Evolutionary conservation across 2,797 vertebrate genomes (phyloP).

Genomic region (Lepus oiostolus): DNA sequence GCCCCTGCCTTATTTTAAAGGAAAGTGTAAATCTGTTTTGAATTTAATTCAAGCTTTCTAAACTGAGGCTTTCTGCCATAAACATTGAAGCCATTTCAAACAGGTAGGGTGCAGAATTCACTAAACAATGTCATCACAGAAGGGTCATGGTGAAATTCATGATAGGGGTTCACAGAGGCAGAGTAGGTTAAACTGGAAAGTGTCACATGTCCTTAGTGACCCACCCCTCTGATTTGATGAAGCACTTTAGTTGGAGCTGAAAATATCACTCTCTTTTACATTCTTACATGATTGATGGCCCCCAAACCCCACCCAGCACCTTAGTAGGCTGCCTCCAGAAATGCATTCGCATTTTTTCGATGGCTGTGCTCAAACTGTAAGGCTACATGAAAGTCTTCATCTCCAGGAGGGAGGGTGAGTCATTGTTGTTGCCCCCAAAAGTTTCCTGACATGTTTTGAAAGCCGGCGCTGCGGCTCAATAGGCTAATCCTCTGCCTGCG

Average conservation of each 20-base stretch:
- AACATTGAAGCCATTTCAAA: slow-evolving; percentile 19
- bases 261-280: slow-evolving; percentile 32
- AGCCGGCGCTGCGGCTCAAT: no score
- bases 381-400: not conserved
- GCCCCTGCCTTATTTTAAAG: not conserved
- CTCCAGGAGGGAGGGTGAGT: not conserved
- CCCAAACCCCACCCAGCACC: not conserved
- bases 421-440: not conserved
- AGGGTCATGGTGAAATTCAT: slow-evolving; percentile 43
- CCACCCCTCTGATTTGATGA: slow-evolving; percentile 34
- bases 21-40: slow-evolving; percentile 22
- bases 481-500: no score
- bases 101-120: not conserved
- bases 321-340: slow-evolving; percentile 14
- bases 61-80: slow-evolving; percentile 1
- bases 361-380: not conserved
- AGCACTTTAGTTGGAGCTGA: slow-evolving; percentile 52
- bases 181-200: slow-evolving; percentile 67
- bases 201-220: not conserved
- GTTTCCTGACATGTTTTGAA: slow-evolving; percentile 38
- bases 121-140: not conserved
- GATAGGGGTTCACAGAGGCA: slow-evolving; percentile 14
- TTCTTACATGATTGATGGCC: slow-evolving; percentile 39
- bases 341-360: not conserved
- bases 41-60: slow-evolving; percentile 49